Evolutionary conservation across 2,797 vertebrate genomes (phyloP).

Genomic region (Cuniculus paca): DNA sequence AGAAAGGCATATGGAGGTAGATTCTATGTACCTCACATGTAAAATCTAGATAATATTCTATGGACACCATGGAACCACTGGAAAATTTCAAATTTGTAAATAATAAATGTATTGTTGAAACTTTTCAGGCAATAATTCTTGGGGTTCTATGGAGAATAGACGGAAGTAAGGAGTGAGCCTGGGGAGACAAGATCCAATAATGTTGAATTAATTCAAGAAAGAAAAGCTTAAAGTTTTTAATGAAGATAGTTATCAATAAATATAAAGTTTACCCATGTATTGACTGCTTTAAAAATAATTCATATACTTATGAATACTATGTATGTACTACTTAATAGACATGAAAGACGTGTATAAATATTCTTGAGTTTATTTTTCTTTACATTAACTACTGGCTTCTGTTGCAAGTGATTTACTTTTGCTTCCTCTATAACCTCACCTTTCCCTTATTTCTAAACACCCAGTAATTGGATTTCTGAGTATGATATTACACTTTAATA

Average conservation of each 20-base stretch:
- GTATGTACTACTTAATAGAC: not conserved
- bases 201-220: slow-evolving; percentile 36
- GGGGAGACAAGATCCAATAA: not conserved
- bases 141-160: not conserved
- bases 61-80: not conserved
- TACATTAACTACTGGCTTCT: not conserved
- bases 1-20: not conserved
- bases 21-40: not conserved
- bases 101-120: not conserved
- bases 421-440: not conserved
- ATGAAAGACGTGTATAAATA: not conserved
- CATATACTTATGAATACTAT: not conserved
- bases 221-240: not conserved
- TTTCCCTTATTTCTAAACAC: slow-evolving; percentile 31
- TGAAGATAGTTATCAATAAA: not conserved
- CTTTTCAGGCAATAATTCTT: slow-evolving; percentile 15
- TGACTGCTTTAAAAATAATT: slow-evolving; percentile 35
- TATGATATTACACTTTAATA: not conserved
- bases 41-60: slow-evolving; percentile 1
- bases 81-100: slow-evolving; percentile 1
- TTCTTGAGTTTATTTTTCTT: slow-evolving; percentile 31
- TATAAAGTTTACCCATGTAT: not conserved
- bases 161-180: not conserved
- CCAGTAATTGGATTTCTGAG: not conserved
- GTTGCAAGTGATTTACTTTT: slow-evolving; percentile 15